Conservation (phyloP, 2,113 vertebrate genomes). For the Xyrauchen texanus region DNA sequence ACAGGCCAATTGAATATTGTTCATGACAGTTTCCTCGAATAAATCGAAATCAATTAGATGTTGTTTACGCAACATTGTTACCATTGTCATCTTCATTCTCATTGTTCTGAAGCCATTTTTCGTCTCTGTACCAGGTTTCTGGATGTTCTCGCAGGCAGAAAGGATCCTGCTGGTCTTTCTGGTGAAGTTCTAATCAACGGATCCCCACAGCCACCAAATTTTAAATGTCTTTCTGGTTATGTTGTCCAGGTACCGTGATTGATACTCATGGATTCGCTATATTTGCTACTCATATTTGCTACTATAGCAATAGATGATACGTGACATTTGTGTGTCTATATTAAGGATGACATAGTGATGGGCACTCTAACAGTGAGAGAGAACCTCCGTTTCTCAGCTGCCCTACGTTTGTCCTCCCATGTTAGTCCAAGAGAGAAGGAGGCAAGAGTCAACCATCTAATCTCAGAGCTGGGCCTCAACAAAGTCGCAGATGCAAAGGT, state of each 20-base stretch:
- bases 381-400: constrained; percentile 92
- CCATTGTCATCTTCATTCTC: not conserved
- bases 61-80: no score
- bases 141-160: constrained; percentile 81
- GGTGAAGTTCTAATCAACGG: constrained; percentile 83
- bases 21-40: not conserved
- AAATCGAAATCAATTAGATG: not conserved
- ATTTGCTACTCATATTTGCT: no score
- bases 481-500: constrained; percentile 94
- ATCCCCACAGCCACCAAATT: constrained; percentile 85
- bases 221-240: constrained; percentile 92
- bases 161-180: constrained; percentile 74
- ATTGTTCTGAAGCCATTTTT: not conserved
- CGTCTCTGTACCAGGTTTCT: constrained; percentile 71
- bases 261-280: not conserved
- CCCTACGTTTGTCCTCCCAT: constrained; percentile 82
- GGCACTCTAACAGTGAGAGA: constrained; percentile 92
- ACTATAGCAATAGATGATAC: not conserved
- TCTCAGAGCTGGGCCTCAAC: constrained; percentile 84
- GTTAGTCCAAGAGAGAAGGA: constrained; percentile 81
- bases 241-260: constrained; percentile 84
- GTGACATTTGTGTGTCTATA: not conserved
- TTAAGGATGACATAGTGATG: constrained; percentile 92
- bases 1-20: not conserved
- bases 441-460: constrained; percentile 78